A percentile compares a stretch with the other conserved stretches of the same genome.
These are phyloP conservation scores for Palythoa grandis DNA, from an alignment of 92 coral and sea anemone species.

Conservation along the genomic window DNA sequence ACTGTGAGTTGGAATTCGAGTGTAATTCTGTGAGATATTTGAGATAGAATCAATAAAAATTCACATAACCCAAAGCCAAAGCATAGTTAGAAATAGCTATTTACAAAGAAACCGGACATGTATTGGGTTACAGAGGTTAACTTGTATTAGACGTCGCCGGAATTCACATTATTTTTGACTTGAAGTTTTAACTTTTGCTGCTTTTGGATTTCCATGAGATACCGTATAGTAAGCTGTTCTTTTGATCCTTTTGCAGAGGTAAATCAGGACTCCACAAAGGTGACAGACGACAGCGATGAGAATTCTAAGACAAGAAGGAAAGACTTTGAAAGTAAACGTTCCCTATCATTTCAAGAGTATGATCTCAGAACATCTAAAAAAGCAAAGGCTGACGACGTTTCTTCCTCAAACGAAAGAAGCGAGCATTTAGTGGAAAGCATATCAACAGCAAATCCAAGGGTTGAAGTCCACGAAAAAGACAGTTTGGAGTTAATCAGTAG, in stretches of 20 bases:
- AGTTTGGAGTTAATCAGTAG: background rate
- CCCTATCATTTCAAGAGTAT: slow-evolving; percentile 30
- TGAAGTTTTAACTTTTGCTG: background rate
- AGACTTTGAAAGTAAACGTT: slow-evolving; percentile 18
- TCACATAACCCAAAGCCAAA: too few relatives aligned
- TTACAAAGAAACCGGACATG: too few relatives aligned
- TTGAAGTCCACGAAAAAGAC: background rate
- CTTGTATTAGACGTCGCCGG: too few relatives aligned
- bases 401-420: background rate
- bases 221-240: background rate
- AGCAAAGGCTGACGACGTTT: slow-evolving; percentile 9
- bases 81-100: too few relatives aligned
- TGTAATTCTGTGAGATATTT: background rate
- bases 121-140: too few relatives aligned
- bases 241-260: slow-evolving; percentile 4
- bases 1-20: too few relatives aligned
- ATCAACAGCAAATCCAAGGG: background rate
- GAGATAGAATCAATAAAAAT: too few relatives aligned
- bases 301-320: background rate
- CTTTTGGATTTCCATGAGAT: background rate
- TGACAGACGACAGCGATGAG: background rate
- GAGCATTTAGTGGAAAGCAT: background rate
- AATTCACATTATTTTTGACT: too few relatives aligned
- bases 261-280: background rate
- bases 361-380: slow-evolving; percentile 20